A percentile compares a stretch with the other conserved stretches of the same genome.
phyloP scores from a whole-genome alignment of 2,797 vertebrate species.

The Alosa sapidissima region DNA sequence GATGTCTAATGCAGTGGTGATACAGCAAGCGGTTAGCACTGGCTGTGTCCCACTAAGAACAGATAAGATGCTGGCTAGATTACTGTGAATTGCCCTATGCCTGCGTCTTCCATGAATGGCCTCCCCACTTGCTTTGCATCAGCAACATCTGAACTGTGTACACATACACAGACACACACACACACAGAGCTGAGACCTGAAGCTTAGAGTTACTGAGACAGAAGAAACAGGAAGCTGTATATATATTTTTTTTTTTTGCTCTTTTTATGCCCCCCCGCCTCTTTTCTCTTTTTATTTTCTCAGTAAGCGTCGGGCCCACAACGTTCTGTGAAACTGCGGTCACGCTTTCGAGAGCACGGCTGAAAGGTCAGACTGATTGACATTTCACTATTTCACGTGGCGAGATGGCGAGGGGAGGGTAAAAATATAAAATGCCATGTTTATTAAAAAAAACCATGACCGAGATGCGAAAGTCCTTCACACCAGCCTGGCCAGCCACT shows the following conservation, averaged over 20 bases:
- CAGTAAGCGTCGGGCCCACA: constrained; percentile 27
- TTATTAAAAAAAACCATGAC: background rate
- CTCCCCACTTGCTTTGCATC: background rate
- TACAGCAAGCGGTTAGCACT: background rate
- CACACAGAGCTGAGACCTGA: background rate
- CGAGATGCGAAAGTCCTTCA: background rate
- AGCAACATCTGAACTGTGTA: constrained; percentile 1
- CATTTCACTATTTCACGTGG: constrained; percentile 43
- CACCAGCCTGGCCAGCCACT: background rate
- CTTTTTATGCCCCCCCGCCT: background rate
- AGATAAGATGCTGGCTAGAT: constrained; percentile 9
- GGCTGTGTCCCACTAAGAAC: background rate
- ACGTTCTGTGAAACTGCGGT: constrained; percentile 43
- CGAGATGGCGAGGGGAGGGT: background rate
- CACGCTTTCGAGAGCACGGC: constrained; percentile 40
- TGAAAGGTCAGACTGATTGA: constrained; percentile 51
- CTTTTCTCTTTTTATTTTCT: constrained; percentile 1
- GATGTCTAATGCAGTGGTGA: background rate
- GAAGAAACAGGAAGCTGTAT: constrained; percentile 29
- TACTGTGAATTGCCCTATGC: background rate
- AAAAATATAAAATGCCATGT: background rate
- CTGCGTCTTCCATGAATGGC: background rate
- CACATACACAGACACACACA: background rate
- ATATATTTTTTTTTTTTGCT: background rate
- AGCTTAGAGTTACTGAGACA: constrained; percentile 20